Conservation (phyloP, 1,140 invertebrate species). For the Rhynchophorus ferrugineus region DNA sequence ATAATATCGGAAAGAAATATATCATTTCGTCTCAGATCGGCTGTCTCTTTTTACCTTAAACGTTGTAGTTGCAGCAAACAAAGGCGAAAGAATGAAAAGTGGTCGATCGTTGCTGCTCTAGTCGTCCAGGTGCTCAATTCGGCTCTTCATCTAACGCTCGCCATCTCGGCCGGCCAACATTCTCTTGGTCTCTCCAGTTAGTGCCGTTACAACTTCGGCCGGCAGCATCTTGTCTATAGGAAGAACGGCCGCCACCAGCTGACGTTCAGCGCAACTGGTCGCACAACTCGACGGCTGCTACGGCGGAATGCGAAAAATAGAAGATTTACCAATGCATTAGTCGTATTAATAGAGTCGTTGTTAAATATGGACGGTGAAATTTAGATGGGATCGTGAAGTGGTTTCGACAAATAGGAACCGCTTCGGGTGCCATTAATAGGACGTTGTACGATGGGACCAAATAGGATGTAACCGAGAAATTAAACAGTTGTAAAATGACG, state of each 20-base stretch:
- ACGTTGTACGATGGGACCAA: no score
- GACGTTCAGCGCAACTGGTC: constrained; percentile 6
- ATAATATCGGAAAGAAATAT: no score
- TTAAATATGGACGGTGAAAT: neutral
- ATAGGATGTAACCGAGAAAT: no score
- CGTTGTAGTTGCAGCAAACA: no score
- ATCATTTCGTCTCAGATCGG: no score
- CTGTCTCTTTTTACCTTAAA: no score
- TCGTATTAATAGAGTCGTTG: constrained; percentile 14
- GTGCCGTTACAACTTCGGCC: constrained; percentile 9
- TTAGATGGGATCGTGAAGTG: neutral
- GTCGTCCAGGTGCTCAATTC: no score
- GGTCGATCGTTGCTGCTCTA: no score
- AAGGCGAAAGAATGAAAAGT: no score
- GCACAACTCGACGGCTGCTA: constrained; percentile 7
- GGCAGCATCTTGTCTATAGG: constrained; percentile 20
- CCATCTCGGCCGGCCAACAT: constrained; percentile 4
- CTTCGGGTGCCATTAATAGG: neutral
- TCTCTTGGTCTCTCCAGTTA: constrained; percentile 8
- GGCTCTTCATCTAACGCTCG: constrained; percentile 8
- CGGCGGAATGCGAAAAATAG: constrained; percentile 20
- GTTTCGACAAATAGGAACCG: neutral
- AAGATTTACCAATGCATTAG: constrained; percentile 16
- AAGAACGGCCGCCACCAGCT: constrained; percentile 14
- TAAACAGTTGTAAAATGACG: no score